Evolutionary conservation across 2,888 invertebrate genomes (phyloP), one percentile per base, ranked within the genome.

Genomic region (Achlya flavicornis): DNA sequence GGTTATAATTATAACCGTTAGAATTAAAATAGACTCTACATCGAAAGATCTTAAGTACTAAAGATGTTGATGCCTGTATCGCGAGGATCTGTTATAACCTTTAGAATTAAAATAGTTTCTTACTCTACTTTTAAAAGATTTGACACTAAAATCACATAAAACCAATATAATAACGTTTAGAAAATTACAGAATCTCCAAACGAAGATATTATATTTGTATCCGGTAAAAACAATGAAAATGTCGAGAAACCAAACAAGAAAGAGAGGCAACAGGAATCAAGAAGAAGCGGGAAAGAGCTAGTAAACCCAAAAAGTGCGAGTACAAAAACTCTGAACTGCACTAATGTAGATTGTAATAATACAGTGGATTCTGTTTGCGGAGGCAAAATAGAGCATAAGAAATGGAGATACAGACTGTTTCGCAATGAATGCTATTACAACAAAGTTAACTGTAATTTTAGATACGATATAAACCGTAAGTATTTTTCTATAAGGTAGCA

Each of bases 371-470:
- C 89, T 0, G 64, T 91, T 0, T 93, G 93, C 57, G 93, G 91
- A 0, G 82, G 75, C 0, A 90, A 86, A 72, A 61, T 79, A 0
- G 83, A 89, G 0, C 76, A 83, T 41, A 79, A 75, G 0, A 70
- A 74, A 0, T 78, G 78, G 76, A 84, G 72, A 63, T 86, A 86
- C 58, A 81, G 93, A 61, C 16, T 91, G 10, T 93, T 93, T 64
- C 61, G 87, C 48, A 93, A 93, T 10, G 87, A 90, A 0, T 93
- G 93, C 58, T 92, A 75, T 46, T 92, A 87, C 8, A 80, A 87
- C 14, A 92, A 91, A 70, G 93, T 93, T 0, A 93, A 92, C 26
- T 93, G 93, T 57, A 84, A 72, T 0, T 90, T 93, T 57, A 86
- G 72, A 46, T 79, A 87, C 66, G 79, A 78, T 2, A 61, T 68